These are phyloP conservation scores for Cryptoblepharus egeriae DNA, from an alignment of 2,797 vertebrate species.

Conservation along the genomic window DNA sequence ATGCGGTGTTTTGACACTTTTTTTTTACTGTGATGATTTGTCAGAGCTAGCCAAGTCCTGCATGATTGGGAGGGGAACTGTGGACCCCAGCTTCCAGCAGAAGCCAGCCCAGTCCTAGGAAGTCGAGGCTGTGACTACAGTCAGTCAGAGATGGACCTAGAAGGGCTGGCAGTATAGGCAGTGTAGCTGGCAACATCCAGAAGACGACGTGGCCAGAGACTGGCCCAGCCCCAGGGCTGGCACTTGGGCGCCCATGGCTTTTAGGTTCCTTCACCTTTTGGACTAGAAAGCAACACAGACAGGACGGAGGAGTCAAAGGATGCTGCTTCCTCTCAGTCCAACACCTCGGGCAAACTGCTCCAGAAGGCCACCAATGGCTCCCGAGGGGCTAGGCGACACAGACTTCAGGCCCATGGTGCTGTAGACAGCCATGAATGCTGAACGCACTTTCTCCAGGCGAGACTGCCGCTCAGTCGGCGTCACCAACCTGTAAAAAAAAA, in stretches of 20 bases:
- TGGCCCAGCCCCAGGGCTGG: background rate
- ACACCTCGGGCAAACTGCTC: slow-evolving; percentile 96
- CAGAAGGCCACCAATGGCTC: slow-evolving; percentile 92
- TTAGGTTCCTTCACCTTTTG: slow-evolving; percentile 52
- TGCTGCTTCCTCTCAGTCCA: slow-evolving; percentile 86
- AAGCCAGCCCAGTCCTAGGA: background rate
- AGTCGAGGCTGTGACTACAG: background rate
- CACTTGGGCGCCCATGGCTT: slow-evolving; percentile 59
- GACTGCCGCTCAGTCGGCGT: slow-evolving; percentile 84
- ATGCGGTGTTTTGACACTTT: slow-evolving; percentile 32
- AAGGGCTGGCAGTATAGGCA: slow-evolving; percentile 2
- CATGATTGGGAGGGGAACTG: background rate
- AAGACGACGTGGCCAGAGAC: slow-evolving; percentile 24
- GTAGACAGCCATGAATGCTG: slow-evolving; percentile 91
- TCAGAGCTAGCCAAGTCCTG: slow-evolving; percentile 3
- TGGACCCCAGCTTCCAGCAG: background rate
- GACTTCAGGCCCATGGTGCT: slow-evolving; percentile 91
- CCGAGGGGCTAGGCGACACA: slow-evolving; percentile 86
- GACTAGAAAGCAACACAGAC: slow-evolving; percentile 29
- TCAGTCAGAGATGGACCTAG: slow-evolving; percentile 8
- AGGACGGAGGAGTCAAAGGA: slow-evolving; percentile 78
- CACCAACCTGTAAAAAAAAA: slow-evolving; percentile 80
- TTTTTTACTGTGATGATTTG: slow-evolving; percentile 63
- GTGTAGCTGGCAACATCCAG: slow-evolving; percentile 35
- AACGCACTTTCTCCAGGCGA: slow-evolving; percentile 92